A percentile compares a stretch with the other conserved stretches of the same genome.
Conservation (phyloP, 2,113 vertebrate genomes). For the Caranx melampygus region DNA sequence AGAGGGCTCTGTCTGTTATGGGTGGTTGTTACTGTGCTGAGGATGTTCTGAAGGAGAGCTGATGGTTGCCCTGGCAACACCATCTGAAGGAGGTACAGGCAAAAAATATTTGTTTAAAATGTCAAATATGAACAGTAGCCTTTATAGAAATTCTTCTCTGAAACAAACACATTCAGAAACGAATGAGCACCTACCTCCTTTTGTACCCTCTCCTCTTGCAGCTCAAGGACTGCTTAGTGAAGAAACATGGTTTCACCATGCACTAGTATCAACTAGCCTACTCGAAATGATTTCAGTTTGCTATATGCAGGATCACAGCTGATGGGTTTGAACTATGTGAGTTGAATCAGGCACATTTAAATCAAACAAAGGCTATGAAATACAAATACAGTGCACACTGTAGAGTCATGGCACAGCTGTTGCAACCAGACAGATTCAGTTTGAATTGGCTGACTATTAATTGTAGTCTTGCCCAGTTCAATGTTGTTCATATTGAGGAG, state of each 20-base stretch:
- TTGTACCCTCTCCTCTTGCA: neutral
- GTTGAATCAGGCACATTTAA: neutral
- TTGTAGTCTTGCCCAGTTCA: neutral
- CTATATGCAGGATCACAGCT: slow-evolving; percentile 1
- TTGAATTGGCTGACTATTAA: neutral
- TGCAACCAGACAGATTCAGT: neutral
- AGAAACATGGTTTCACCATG: neutral
- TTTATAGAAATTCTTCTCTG: neutral
- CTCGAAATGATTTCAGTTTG: slow-evolving; percentile 9
- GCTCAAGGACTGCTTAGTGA: neutral
- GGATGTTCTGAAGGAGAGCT: slow-evolving; percentile 15
- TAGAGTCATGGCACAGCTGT: neutral
- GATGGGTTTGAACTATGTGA: neutral
- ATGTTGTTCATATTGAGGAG: slow-evolving; percentile 5
- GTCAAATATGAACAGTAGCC: neutral
- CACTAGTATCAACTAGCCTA: neutral
- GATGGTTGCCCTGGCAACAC: slow-evolving; percentile 45
- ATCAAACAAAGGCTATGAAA: neutral
- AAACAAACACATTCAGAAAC: neutral
- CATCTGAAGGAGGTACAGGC: neutral
- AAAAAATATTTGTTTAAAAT: slow-evolving; percentile 4
- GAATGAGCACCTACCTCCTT: neutral
- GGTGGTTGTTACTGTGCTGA: slow-evolving; percentile 22
- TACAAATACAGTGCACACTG: neutral
- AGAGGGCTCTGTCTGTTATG: slow-evolving; percentile 17